Percentiles rank a stretch among this genome's conserved stretches.
Conservation (phyloP, 2,113 vertebrate species). For the Carollia perspicillata region DNA sequence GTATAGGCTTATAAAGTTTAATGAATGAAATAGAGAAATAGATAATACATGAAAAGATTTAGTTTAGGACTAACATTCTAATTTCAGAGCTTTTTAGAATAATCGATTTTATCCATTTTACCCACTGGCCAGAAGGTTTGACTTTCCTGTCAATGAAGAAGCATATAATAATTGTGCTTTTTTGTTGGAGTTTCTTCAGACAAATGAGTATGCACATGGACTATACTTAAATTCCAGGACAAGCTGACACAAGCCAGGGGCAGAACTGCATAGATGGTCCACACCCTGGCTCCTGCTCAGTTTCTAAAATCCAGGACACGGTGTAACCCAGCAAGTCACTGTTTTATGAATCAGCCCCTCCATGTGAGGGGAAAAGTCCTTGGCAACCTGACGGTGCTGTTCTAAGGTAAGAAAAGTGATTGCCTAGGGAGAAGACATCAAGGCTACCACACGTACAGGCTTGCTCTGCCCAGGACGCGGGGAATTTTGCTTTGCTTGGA, state of each 20-base stretch:
- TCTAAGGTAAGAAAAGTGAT: conserved; percentile 29
- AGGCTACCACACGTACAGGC: background rate
- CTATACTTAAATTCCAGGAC: conserved; percentile 40
- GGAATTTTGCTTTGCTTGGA: conserved; percentile 68
- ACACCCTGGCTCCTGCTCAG: conserved; percentile 34
- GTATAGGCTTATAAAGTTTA: background rate
- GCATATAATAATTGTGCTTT: conserved; percentile 22
- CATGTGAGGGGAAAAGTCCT: background rate
- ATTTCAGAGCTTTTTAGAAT: background rate
- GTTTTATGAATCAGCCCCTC: conserved; percentile 66
- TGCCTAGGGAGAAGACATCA: conserved; percentile 46
- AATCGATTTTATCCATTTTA: conserved; percentile 22
- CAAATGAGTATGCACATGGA: background rate
- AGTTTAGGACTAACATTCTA: background rate
- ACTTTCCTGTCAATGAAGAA: conserved; percentile 1
- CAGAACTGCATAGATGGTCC: background rate
- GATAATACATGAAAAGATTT: background rate
- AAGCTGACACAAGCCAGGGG: background rate
- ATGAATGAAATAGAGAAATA: background rate
- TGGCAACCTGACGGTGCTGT: background rate
- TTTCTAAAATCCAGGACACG: conserved; percentile 60
- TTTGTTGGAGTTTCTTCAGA: conserved; percentile 42
- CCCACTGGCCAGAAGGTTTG: background rate
- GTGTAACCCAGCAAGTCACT: conserved; percentile 64
- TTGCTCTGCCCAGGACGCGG: conserved; percentile 25